These are phyloP conservation scores for Lampris megalopsis DNA, from an alignment of 2,113 vertebrate species.

Conservation along the genomic window DNA sequence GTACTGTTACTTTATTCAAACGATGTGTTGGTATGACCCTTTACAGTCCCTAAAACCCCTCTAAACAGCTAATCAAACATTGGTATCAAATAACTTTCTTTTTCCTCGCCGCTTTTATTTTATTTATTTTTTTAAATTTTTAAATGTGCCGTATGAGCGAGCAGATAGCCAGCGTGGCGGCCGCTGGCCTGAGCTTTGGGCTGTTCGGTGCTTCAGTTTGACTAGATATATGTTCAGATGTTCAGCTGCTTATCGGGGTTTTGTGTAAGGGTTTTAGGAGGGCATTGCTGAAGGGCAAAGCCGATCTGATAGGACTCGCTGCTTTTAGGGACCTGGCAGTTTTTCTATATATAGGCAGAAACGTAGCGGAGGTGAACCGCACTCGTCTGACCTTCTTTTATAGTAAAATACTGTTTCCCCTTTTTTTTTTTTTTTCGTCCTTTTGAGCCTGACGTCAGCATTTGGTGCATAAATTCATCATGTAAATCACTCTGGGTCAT, in stretches of 20 bases:
- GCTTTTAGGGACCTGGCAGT: slow-evolving; percentile 16
- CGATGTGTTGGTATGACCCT: neutral
- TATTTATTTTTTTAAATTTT: neutral
- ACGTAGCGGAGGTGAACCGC: too few relatives aligned
- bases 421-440: too few relatives aligned
- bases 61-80: neutral
- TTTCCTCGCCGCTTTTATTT: neutral
- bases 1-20: neutral
- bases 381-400: too few relatives aligned
- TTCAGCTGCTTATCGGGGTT: slow-evolving; percentile 19
- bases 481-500: too few relatives aligned
- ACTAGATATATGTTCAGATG: slow-evolving; percentile 12
- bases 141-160: neutral
- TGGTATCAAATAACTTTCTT: too few relatives aligned
- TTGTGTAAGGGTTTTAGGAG: neutral
- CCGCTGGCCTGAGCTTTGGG: neutral
- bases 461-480: too few relatives aligned
- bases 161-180: neutral
- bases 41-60: neutral
- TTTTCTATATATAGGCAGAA: slow-evolving; percentile 2
- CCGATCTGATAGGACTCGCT: neutral
- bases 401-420: too few relatives aligned
- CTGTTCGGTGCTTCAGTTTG: neutral
- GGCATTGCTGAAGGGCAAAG: slow-evolving; percentile 16
- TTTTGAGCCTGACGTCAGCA: too few relatives aligned